Base-by-base conservation (phyloP, 92 coral and sea anemone species). In the Phenganax stokvisi region DNA sequence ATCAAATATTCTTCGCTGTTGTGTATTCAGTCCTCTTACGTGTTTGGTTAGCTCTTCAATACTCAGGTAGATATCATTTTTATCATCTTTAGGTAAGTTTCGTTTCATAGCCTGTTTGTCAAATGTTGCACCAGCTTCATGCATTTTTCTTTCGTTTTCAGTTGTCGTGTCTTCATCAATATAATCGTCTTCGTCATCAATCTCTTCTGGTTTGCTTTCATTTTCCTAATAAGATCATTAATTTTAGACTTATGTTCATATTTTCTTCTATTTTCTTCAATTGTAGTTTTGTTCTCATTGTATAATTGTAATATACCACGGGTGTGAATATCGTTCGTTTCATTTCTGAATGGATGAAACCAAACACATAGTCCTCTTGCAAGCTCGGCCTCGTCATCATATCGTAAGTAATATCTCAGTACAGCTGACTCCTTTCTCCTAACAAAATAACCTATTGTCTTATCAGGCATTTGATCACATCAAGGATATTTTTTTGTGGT, bases 271-370 rank as follows among this genome's bases (percentile, higher is more conserved):
- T 10, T 69, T 69, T 17, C 74, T 69, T 69, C 74, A 4, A 69
- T 69, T 69, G 51, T 69, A 69, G 25, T 51, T 69, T 69, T 69
- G 13, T 51, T 69, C 53, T 30, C 55, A 69, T 31, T 69, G 74
- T 69, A 69, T 16, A 69, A 30, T 69, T 69, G 53, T 16, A 69
- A 30, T 69, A 51, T 17, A 30, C 3, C 51, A 30, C 31, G 55
- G 13, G 29, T 69, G 74, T 69, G 74, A 69, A 51, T 30, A 51
- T 69, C 54, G 55, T 69, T 30, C 74, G 27, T 69, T 69, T 69
- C 74, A 30, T 69, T 69, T 51, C 74, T 69, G 74, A 69, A 69
- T 69, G 74, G 54, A 51, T 51, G 31, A 69, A 69, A 69, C 74
- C 9, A 30, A 51, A 69, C 55, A 12, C 53, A 51, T 17, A 69